Evolutionary conservation across 2,888 invertebrate species (phyloP), one percentile per base, ranked within the genome.

Genomic region (Trissolcus japonicus): DNA sequence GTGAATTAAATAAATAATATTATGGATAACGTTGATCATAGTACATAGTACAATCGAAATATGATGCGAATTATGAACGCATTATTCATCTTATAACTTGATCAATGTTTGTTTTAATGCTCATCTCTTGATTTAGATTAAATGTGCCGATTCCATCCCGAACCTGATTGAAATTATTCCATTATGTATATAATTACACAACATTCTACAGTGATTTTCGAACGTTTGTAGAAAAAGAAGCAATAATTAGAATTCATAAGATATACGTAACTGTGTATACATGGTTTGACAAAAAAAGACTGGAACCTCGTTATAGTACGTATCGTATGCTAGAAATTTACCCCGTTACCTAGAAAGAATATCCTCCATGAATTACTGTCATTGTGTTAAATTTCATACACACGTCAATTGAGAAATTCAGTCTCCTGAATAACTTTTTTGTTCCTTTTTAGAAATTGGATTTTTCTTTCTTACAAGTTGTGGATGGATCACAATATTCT

Each of bases 211-310:
- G 25, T 25, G 2, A 25, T 25, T 25, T 6, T 6, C 6, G 25
- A 2, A 25, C 25, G 25, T 25, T 43, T 43, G 14, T 9, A 50
- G 19, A 48, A 62, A 71, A 63, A 53, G 57, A 50, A 14, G 71
- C 43, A 71, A 71, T 71, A 71, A 71, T 71, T 63, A 71, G 57
- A 63, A 63, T 71, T 63, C 63, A 51, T 63, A 71, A 71, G 63
- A 61, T 69, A 56, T 2, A 16, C 51, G 50, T 40, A 54, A 53
- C 62, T 17, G 57, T 40, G 63, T 57, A 59, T 59, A 62, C 57
- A 63, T 57, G 62, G 62, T 57, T 41, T n/a, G 41, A 41, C n/a
- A 56, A 69, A 69, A 69, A 62, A 55, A 35, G 54, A 48, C 68
- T 57, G 14, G 57, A 57, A 71, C 51, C 71, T 69, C 50, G 61